Percentiles rank a stretch among this genome's conserved stretches.
These are phyloP conservation scores for Eudemis profundana DNA, from an alignment of 2,888 invertebrate genomes.

Conservation along the genomic window DNA sequence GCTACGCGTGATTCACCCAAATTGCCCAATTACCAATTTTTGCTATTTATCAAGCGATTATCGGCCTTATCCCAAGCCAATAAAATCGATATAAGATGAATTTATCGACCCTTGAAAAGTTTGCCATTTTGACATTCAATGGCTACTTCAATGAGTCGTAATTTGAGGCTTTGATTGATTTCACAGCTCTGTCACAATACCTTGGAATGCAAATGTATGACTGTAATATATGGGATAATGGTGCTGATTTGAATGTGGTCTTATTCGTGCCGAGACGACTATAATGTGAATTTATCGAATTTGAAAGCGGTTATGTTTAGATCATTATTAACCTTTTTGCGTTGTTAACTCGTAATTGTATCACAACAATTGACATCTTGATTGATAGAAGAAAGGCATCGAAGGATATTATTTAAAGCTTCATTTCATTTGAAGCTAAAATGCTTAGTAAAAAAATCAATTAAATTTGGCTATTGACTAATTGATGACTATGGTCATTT, in stretches of 20 bases:
- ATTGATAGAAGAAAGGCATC: background rate
- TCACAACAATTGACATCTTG: background rate
- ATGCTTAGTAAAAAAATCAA: no score
- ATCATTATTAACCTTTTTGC: constrained; percentile 1
- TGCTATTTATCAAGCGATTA: background rate
- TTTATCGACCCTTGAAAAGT: constrained; percentile 17
- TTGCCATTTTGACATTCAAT: constrained; percentile 29
- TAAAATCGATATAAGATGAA: background rate
- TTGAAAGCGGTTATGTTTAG: constrained; percentile 6
- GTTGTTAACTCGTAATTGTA: background rate
- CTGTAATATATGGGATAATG: constrained; percentile 1
- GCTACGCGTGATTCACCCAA: constrained; percentile 30
- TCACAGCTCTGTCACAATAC: constrained; percentile 26
- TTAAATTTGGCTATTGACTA: no score
- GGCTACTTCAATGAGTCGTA: constrained; percentile 14
- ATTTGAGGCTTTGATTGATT: constrained; percentile 31
- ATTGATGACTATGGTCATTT: no score
- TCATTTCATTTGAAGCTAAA: no score
- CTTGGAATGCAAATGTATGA: background rate
- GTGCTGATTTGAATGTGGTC: background rate
- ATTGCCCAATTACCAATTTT: constrained; percentile 32
- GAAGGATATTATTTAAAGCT: no score
- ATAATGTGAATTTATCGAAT: constrained; percentile 7
- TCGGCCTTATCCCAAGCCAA: background rate
- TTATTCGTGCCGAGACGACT: background rate